Evolutionary conservation across 2,113 vertebrate genomes (phyloP).

Genomic region (Ailurus styani): DNA sequence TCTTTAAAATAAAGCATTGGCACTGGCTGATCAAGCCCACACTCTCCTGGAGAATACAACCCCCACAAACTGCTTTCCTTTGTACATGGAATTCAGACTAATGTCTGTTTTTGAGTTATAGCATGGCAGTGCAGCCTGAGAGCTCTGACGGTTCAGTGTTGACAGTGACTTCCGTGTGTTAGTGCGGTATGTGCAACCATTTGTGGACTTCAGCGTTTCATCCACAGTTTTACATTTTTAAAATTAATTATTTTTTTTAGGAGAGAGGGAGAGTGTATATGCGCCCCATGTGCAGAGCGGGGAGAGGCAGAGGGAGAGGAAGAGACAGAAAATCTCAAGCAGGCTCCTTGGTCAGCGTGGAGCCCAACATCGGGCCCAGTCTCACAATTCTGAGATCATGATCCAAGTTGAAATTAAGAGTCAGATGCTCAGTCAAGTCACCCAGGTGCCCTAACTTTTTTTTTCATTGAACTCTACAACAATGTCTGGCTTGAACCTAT

Average conservation of each 20-base stretch:
- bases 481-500: neutral
- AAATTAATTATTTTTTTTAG: too few species aligned
- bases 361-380: neutral
- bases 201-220: neutral
- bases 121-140: neutral
- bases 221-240: neutral
- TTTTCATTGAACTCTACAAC: neutral
- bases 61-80: neutral
- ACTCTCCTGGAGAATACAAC: neutral
- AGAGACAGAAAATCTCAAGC: neutral
- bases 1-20: neutral
- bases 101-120: neutral
- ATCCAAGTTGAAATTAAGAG: neutral
- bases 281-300: too few species aligned
- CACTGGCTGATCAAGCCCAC: neutral
- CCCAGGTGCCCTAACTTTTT: neutral
- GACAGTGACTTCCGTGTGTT: neutral
- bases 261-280: too few species aligned
- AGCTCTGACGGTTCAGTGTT: neutral
- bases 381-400: neutral
- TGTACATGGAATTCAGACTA: neutral
- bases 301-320: too few species aligned
- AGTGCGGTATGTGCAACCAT: neutral
- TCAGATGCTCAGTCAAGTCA: neutral
- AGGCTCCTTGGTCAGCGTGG: neutral